These are phyloP conservation scores for Calliphora vicina DNA, from an alignment of 1,140 invertebrate species.

Conservation along the genomic window DNA sequence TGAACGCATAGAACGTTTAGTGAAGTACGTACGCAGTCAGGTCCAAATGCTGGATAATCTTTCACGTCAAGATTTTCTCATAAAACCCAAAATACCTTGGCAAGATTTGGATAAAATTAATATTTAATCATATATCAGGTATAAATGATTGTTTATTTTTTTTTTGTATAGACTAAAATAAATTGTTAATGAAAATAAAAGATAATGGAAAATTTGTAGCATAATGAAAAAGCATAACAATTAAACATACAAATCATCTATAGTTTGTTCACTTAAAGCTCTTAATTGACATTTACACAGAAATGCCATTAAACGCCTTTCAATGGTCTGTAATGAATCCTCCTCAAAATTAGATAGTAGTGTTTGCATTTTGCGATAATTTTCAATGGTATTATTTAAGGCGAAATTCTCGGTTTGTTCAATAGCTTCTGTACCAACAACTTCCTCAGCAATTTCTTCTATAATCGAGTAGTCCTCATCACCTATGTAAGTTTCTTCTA, in stretches of 20 bases:
- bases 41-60: constrained; percentile 66
- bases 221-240: background rate
- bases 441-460: constrained; percentile 4
- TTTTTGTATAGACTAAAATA: background rate
- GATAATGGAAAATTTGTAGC: background rate
- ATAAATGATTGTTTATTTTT: background rate
- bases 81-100: constrained; percentile 62
- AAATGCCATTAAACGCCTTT: constrained; percentile 53
- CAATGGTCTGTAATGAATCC: constrained; percentile 39
- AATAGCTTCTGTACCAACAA: background rate
- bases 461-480: background rate
- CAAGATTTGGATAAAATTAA: constrained; percentile 50
- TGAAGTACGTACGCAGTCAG: constrained; percentile 78
- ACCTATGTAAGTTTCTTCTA: background rate
- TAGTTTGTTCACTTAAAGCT: constrained; percentile 45
- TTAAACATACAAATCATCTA: constrained; percentile 46
- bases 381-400: background rate
- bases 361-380: constrained; percentile 45
- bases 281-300: constrained; percentile 56
- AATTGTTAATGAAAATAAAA: constrained; percentile 13
- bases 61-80: constrained; percentile 60
- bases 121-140: constrained; percentile 13
- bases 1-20: constrained; percentile 70
- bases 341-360: constrained; percentile 44
- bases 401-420: background rate